A percentile compares a stretch with the other conserved stretches of the same genome.
These are phyloP conservation scores for Calycopis cecrops DNA, from an alignment of 1,140 invertebrate genomes.

Conservation along the genomic window DNA sequence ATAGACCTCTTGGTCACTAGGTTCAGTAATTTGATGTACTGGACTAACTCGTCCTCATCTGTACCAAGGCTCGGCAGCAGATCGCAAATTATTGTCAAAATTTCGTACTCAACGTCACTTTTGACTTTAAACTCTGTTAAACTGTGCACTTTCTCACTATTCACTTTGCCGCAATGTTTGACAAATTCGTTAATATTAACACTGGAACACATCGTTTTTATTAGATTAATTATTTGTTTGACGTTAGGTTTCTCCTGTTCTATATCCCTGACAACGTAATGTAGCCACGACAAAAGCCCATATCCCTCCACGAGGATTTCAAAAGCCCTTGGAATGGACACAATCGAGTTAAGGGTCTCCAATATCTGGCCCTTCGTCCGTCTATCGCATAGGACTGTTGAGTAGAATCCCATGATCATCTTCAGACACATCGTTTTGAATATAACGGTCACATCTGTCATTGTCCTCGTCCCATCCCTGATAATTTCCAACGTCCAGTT, in stretches of 20 bases:
- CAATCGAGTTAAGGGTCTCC: slow-evolving; percentile 75
- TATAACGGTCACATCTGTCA: slow-evolving; percentile 70
- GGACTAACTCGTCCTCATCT: slow-evolving; percentile 39
- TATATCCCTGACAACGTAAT: slow-evolving; percentile 42
- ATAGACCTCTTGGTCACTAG: slow-evolving; percentile 47
- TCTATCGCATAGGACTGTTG: slow-evolving; percentile 62
- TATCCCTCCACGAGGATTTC: slow-evolving; percentile 78
- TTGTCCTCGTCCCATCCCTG: slow-evolving; percentile 76
- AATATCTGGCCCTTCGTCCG: slow-evolving; percentile 79
- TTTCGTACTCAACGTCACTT: slow-evolving; percentile 52
- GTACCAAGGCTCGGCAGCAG: slow-evolving; percentile 34
- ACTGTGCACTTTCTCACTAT: slow-evolving; percentile 27
- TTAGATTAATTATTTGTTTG: slow-evolving; percentile 33
- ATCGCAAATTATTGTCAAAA: slow-evolving; percentile 42
- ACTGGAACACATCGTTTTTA: slow-evolving; percentile 49
- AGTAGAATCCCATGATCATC: slow-evolving; percentile 75
- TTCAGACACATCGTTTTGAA: slow-evolving; percentile 75
- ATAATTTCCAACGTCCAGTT: slow-evolving; percentile 83
- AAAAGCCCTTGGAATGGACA: slow-evolving; percentile 76
- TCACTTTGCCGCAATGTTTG: slow-evolving; percentile 33
- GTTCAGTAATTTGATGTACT: slow-evolving; percentile 43
- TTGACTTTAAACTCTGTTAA: slow-evolving; percentile 47
- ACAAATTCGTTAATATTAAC: slow-evolving; percentile 36
- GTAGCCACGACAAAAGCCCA: slow-evolving; percentile 79
- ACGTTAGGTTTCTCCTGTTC: slow-evolving; percentile 38